Base-by-base conservation (phyloP, 2,888 invertebrate genomes). In the Metellina segmentata region DNA sequence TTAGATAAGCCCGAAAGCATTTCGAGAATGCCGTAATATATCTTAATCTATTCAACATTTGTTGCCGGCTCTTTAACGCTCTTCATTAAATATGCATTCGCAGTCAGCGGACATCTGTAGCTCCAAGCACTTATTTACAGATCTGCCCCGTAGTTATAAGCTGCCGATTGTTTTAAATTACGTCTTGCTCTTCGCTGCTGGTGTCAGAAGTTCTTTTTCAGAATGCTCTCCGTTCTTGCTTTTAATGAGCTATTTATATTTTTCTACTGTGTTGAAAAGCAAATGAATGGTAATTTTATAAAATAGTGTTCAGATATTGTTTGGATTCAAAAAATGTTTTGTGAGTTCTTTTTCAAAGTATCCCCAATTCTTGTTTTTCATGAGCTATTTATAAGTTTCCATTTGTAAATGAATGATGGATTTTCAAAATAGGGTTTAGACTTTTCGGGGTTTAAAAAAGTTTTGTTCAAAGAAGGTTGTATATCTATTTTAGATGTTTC, bases 1-100 rank as follows among this genome's bases (percentile, higher is more conserved):
- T 61, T 61, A 61, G 61, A 61, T 61, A 61, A 61, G 61, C 61
- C 61, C 61, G 61, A 61, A 61, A 61, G 61, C 61, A 61, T 61
- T 61, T 61, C 61, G 61, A 61, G 61, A 61, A 61, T 61, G 61
- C 61, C 61, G 61, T 61, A 61, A 61, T 61, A 61, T 61, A 61
- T 61, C 61, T 61, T 61, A 61, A 61, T 61, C 61, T 61, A 61
- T 61, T 61, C 61, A 61, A 61, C 61, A 16, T 61, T 61, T 61
- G 61, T 61, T 61, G 61, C 61, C 61, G 61, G 61, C 7, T 61
- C 8, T 61, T 61, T 61, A 61, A 61, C 7, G 11, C 7, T 61
- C 61, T 61, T 61, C 61, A 61, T 61, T 61, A 16, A 16, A 61
- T 61, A 61, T 61, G 61, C 61, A 61, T 61, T 61, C 61, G 11